phyloP scores from a whole-genome alignment of 2,888 invertebrate species.

The Oscheius myriophilus region DNA sequence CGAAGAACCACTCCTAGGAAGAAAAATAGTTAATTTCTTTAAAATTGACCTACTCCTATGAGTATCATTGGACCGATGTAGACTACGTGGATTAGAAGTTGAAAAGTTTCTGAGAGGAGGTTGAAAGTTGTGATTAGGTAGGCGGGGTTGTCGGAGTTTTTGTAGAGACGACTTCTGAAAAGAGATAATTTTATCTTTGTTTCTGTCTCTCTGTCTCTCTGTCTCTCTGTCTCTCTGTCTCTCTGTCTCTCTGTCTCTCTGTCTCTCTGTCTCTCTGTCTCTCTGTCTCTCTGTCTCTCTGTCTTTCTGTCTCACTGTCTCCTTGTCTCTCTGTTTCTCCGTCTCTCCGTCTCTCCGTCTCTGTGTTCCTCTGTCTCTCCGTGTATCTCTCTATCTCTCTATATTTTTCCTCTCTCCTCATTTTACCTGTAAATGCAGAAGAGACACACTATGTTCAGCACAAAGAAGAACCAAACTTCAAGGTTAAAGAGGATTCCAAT shows the following conservation, averaged over 20 bases:
- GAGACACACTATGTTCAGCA: background rate
- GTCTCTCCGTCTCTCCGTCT: too few relatives aligned
- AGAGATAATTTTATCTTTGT: background rate
- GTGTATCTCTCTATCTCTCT: too few relatives aligned
- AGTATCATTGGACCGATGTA: constrained; percentile 8
- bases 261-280: too few relatives aligned
- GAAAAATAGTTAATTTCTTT: background rate
- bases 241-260: too few relatives aligned
- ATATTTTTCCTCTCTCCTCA: background rate
- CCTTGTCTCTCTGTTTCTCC: too few relatives aligned
- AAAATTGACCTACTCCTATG: background rate
- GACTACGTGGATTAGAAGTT: constrained; percentile 1
- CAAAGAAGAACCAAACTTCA: constrained; percentile 1
- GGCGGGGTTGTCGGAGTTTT: background rate
- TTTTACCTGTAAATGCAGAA: background rate
- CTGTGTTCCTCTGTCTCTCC: too few relatives aligned
- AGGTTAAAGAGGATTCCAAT: background rate
- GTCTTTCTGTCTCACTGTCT: too few relatives aligned
- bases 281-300: too few relatives aligned
- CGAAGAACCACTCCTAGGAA: constrained; percentile 11
- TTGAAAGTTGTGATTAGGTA: constrained; percentile 3
- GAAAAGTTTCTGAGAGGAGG: background rate
- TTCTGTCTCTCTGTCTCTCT: too few relatives aligned
- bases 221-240: too few relatives aligned
- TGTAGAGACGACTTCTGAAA: background rate